Base-by-base conservation (phyloP, 2,113 vertebrate genomes). In the Copsychus sechellarum region DNA sequence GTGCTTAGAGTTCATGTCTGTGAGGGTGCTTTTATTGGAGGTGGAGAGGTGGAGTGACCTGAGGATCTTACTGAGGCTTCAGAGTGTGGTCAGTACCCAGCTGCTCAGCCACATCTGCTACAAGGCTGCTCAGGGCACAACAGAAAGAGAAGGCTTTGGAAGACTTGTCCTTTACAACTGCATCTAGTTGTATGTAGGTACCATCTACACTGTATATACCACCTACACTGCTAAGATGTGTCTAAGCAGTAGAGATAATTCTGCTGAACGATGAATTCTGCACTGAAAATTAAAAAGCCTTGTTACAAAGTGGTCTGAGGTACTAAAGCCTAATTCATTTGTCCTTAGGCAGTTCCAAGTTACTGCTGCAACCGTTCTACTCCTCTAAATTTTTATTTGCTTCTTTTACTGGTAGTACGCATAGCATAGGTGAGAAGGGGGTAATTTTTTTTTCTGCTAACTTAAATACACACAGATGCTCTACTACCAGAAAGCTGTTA, bases 31-130 rank as follows among this genome's bases (percentile, higher is more conserved):
- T 80, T 54, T 8, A 2, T 53, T 9, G 12, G 43, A 43, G 4
- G 5, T 38, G 17, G 36, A 62, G 40, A 60, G 2, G 9, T 51
- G 29, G 47, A 90, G 28, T 5, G 23, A 21, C 48, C 73, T 38
- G 18, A 50, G 33, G 18, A 31, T 56, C 26, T 18, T 38, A 8
- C 25, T 33, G 43, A 66, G 16, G 18, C 26, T 64, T 71, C 57
- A 34, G 43, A 22, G 24, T 7, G 6, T 25, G 20, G 11, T 3
- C 2, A 0, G 19, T 28, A 43, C 12, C 10, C 24, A 51, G 24
- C n/a, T 82, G 45, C 74, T 93, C 74, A 80, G 13, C 11, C 54
- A 31, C 25, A 31, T 14, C 33, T 78, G 53, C 69, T 56, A 20
- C 1, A 1, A 58, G 15, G 21, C 23, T 79, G 31, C 64, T 92